These are phyloP conservation scores for Latrodectus elegans DNA, from an alignment of 2,888 invertebrate genomes.

Conservation along the genomic window DNA sequence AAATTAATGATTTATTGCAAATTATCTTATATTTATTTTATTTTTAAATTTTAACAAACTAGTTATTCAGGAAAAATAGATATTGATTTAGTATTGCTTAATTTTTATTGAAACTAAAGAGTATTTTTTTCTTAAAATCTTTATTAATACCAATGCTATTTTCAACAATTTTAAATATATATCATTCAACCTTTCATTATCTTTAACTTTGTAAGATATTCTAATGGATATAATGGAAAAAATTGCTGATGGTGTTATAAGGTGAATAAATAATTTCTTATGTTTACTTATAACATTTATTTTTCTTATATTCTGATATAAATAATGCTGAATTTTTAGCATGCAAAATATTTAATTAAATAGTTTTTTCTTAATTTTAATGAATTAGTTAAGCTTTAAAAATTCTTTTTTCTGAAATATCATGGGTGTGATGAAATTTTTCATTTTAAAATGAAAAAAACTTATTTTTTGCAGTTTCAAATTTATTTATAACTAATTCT, in stretches of 20 bases:
- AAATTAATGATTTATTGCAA: too few species aligned
- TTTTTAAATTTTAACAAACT: too few species aligned
- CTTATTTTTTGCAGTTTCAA: too few species aligned
- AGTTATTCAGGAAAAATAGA: too few species aligned
- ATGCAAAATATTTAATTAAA: not conserved
- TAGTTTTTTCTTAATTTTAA: not conserved
- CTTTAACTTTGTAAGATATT: slow-evolving; percentile 72
- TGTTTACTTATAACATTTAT: not conserved
- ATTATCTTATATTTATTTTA: too few species aligned
- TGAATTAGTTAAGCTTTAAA: not conserved
- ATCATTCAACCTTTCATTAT: not conserved
- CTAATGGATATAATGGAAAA: slow-evolving; percentile 76
- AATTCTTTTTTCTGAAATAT: not conserved
- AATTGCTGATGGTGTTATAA: slow-evolving; percentile 75
- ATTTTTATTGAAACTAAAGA: too few species aligned
- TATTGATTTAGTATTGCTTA: too few species aligned
- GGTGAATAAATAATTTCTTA: slow-evolving; percentile 72
- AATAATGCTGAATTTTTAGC: not conserved
- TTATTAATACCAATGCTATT: not conserved
- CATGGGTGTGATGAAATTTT: too few species aligned
- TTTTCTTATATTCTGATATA: not conserved
- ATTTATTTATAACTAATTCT: too few species aligned
- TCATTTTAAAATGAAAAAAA: too few species aligned
- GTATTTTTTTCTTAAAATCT: too few species aligned
- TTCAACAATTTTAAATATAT: not conserved